Percentiles rank a stretch among this genome's conserved stretches.
Conservation (phyloP, 2,888 invertebrate species). For the Tetragonula carbonaria region DNA sequence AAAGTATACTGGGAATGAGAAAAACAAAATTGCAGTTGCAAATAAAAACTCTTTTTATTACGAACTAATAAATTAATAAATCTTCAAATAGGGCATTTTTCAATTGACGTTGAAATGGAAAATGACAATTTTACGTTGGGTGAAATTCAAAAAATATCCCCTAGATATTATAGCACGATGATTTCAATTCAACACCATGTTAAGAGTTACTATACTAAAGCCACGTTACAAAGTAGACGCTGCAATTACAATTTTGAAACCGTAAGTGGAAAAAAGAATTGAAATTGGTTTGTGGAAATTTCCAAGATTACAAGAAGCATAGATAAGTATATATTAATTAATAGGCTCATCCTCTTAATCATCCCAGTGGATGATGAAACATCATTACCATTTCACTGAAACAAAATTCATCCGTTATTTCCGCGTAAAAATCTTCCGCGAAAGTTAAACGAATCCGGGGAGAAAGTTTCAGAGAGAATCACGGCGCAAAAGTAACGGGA, state of each 20-base stretch:
- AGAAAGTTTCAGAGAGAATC: constrained; percentile 14
- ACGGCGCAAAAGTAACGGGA: constrained; percentile 6
- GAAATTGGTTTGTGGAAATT: background rate
- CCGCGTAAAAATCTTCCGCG: background rate
- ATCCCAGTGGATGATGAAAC: fast-evolving
- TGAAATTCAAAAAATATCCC: too few relatives aligned
- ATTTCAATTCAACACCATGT: too few relatives aligned
- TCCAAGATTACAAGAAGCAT: background rate
- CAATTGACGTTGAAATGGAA: too few relatives aligned
- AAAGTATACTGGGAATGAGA: too few relatives aligned
- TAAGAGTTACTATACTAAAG: too few relatives aligned
- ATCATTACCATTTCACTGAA: background rate
- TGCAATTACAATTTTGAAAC: background rate
- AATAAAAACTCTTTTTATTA: too few relatives aligned
- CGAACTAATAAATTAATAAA: too few relatives aligned
- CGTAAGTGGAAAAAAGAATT: background rate
- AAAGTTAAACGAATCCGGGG: constrained; percentile 22
- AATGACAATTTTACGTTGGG: too few relatives aligned
- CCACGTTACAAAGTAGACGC: background rate
- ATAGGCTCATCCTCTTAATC: too few relatives aligned
- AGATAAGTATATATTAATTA: background rate
- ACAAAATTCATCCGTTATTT: background rate
- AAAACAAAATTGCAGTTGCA: too few relatives aligned
- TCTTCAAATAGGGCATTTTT: too few relatives aligned
- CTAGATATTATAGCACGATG: too few relatives aligned